phyloP scores from a whole-genome alignment of 1,140 invertebrate species.

The Trichogramma pretiosum region DNA sequence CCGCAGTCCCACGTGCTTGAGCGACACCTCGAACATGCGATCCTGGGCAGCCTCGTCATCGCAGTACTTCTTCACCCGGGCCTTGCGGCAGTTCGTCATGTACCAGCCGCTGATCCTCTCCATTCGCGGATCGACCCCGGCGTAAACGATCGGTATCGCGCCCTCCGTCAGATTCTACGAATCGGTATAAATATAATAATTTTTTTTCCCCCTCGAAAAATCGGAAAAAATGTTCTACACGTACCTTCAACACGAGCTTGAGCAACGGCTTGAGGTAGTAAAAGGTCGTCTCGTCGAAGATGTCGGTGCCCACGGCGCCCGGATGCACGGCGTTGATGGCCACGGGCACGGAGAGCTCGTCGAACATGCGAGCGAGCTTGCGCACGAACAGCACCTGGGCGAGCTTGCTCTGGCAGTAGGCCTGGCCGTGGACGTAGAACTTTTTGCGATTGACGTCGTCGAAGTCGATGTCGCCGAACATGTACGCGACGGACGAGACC shows the following conservation, averaged over 20 bases:
- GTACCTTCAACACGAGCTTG: constrained; percentile 56
- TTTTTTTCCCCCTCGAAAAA: background rate
- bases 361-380: constrained; percentile 56
- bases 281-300: constrained; percentile 61
- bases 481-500: constrained; percentile 75
- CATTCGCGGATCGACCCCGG: constrained; percentile 60
- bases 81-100: constrained; percentile 56
- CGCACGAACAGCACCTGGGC: constrained; percentile 73
- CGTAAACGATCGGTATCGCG: constrained; percentile 62
- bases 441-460: constrained; percentile 52
- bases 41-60: constrained; percentile 28
- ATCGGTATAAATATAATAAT: background rate
- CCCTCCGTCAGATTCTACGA: constrained; percentile 66
- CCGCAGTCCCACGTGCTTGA: no score
- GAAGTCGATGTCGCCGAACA: constrained; percentile 60
- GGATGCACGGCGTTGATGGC: constrained; percentile 74
- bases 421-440: constrained; percentile 53
- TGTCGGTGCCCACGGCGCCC: constrained; percentile 77
- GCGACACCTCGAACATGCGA: constrained; percentile 31
- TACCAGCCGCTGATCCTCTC: constrained; percentile 66
- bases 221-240: background rate
- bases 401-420: constrained; percentile 82
- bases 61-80: constrained; percentile 29
- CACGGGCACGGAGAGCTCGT: constrained; percentile 50
- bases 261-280: constrained; percentile 53